Evolutionary conservation across 92 coral and sea anemone genomes (phyloP), one percentile per base, ranked within the genome.

Genomic region (Palythoa caribaeorum): DNA sequence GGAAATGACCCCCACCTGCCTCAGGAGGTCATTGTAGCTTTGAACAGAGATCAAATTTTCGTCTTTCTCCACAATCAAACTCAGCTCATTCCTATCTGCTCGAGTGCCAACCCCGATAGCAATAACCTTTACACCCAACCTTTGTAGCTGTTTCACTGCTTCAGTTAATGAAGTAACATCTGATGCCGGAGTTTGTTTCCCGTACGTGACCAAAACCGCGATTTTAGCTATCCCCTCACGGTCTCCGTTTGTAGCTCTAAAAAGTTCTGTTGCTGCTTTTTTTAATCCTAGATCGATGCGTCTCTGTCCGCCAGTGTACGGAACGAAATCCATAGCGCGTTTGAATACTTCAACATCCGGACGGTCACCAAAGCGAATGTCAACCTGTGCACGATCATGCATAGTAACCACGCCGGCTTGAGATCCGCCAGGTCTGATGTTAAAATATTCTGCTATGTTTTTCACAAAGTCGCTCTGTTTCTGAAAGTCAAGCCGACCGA

Each of bases 391-490:
- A 14, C 54, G 75, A 16, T 81, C 62, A 12, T 81, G 86, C 44
- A 81, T 44, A 2, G 86, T 81, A 11, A 81, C 59, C 1, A 81
- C 76, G 12, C 75, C 86, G 1, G 53, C 86, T 37, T 47, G 75
- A 10, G 86, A 63, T 2, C 40, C 86, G n/a, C 86, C 86, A 1
- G 62, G 28, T 48, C 75, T 40, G 21, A 81, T 10, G 57, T 81
- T 66, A 12, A 81, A 81, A 65, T 63, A 63, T 19, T 81, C 86
- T 3, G 76, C 86, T 36, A 81, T 63, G 75, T 81, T 81, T 52
- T 81, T 81, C 4, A 81, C 86, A 47, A 81, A 81, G 47, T 81
- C 75, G 54, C 73, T 6, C 37, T 81, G 86, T 65, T 66, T 81
- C 54, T 44, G 40, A 81, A 81, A 81, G 57, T 81, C 47, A 1